phyloP scores from a whole-genome alignment of 2,888 invertebrate genomes.

The Eurytoma californica region DNA sequence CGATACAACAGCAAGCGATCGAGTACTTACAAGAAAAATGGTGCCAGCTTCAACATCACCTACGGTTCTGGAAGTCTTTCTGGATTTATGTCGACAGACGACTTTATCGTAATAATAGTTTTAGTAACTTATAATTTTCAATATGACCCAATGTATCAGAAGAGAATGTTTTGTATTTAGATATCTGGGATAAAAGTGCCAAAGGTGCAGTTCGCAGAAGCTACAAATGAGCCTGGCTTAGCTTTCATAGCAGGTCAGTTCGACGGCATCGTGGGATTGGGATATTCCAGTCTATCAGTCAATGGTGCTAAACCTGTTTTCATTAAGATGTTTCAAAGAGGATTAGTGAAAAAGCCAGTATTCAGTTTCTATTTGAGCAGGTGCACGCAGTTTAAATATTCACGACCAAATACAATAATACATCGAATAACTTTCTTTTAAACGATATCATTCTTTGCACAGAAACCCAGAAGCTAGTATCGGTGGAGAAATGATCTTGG shows the following conservation, averaged over 20 bases:
- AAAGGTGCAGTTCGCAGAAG: slow-evolving; percentile 96
- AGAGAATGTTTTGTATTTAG: slow-evolving; percentile 74
- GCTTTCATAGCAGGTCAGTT: slow-evolving; percentile 99
- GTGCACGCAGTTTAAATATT: slow-evolving; percentile 70
- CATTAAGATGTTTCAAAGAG: slow-evolving; percentile 92
- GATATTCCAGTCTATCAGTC: slow-evolving; percentile 91
- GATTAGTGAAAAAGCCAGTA: slow-evolving; percentile 82
- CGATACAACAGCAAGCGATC: slow-evolving; percentile 95
- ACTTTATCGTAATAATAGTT: slow-evolving; percentile 81
- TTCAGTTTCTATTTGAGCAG: slow-evolving; percentile 97
- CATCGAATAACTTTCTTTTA: slow-evolving; percentile 54
- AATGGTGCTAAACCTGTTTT: slow-evolving; percentile 94
- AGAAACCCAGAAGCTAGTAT: slow-evolving; percentile 83
- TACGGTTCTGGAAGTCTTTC: slow-evolving; percentile 98
- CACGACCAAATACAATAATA: neutral
- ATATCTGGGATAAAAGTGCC: slow-evolving; percentile 85
- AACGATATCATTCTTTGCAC: slow-evolving; percentile 64
- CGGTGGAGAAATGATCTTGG: slow-evolving; percentile 94
- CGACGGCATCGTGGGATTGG: slow-evolving; percentile 98
- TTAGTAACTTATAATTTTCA: neutral
- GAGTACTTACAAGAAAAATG: slow-evolving; percentile 88
- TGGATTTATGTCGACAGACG: slow-evolving; percentile 95
- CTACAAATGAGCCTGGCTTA: slow-evolving; percentile 93
- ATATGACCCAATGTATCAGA: neutral
- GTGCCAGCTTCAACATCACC: slow-evolving; percentile 92